phyloP scores from a whole-genome alignment of 2,113 vertebrate genomes.

The Lynx canadensis region DNA sequence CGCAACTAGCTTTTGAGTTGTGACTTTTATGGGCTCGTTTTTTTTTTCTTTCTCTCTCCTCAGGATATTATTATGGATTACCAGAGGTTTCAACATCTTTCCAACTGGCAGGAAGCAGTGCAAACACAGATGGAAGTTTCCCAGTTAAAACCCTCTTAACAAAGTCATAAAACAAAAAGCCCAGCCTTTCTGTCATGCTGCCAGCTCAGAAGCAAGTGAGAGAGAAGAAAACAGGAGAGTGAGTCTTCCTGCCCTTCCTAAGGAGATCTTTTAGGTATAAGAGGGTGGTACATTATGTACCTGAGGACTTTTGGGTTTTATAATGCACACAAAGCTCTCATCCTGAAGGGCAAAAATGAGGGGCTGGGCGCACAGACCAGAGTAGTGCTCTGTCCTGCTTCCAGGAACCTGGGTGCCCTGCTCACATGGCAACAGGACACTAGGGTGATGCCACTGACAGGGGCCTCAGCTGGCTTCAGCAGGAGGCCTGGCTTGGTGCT shows the following conservation, averaged over 20 bases:
- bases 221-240: background rate
- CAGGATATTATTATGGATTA: conserved; percentile 15
- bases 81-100: conserved; percentile 45
- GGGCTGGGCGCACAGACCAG: background rate
- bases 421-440: background rate
- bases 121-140: background rate
- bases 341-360: background rate
- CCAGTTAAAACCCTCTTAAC: conserved; percentile 49
- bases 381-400: background rate
- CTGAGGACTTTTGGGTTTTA: background rate
- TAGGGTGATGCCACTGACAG: background rate
- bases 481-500: background rate
- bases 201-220: background rate
- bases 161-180: conserved; percentile 54
- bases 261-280: background rate
- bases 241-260: background rate
- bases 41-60: background rate
- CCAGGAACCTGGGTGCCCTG: too few relatives aligned
- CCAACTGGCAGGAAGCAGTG: conserved; percentile 52
- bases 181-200: background rate
- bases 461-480: background rate
- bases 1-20: background rate
- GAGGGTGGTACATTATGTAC: background rate
- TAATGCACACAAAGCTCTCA: background rate
- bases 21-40: conserved; percentile 51